Conservation (phyloP, 2,113 vertebrate genomes). For the Hemicordylus capensis region DNA sequence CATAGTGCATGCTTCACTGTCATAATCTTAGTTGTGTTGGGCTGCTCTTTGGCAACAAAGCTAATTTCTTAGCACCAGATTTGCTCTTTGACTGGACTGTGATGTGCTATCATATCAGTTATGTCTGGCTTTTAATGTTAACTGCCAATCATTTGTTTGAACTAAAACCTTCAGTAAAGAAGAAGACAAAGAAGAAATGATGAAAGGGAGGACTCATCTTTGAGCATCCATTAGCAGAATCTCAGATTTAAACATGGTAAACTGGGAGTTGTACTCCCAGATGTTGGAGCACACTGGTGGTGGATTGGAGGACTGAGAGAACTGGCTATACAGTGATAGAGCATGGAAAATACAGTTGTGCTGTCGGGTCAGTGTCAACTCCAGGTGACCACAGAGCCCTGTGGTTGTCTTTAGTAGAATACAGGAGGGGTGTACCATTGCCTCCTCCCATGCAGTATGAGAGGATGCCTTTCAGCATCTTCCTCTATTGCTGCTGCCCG, state of each 20-base stretch:
- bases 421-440: too few species aligned
- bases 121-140: conserved; percentile 22
- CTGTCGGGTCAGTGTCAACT: too few species aligned
- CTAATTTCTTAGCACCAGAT: conserved; percentile 42
- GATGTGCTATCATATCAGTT: conserved; percentile 34
- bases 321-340: not conserved
- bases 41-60: conserved; percentile 32
- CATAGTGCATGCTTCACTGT: conserved; percentile 37
- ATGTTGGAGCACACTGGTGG: too few species aligned
- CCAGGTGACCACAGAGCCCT: too few species aligned
- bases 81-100: conserved; percentile 33
- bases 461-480: too few species aligned
- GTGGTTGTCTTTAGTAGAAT: too few species aligned
- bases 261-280: not conserved
- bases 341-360: too few species aligned
- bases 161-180: not conserved
- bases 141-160: not conserved
- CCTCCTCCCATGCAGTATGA: too few species aligned
- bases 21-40: conserved; percentile 23
- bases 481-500: too few species aligned
- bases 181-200: not conserved
- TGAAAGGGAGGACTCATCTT: not conserved
- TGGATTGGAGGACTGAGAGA: too few species aligned
- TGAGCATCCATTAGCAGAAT: conserved; percentile 4
- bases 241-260: not conserved